phyloP scores from a whole-genome alignment of 2,888 invertebrate species.

The Folsomia manolachei region DNA sequence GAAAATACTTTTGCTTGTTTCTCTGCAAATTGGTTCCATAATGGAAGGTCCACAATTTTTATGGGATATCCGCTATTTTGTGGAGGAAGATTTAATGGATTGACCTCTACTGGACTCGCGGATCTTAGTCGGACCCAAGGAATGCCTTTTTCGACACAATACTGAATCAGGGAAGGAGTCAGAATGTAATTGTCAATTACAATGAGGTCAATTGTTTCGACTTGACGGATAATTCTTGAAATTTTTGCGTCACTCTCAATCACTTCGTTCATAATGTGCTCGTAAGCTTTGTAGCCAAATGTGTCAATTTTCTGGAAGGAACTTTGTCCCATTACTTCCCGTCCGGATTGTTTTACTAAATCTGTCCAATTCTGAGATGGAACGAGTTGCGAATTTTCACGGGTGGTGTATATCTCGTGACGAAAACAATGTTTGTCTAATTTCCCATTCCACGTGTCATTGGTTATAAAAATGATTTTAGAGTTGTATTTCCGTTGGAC shows the following conservation, averaged over 20 bases:
- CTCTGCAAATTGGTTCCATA: conserved; percentile 3
- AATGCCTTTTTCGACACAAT: conserved; percentile 1
- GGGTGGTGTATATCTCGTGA: neutral
- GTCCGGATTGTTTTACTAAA: conserved; percentile 4
- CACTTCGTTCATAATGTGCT: conserved; percentile 1
- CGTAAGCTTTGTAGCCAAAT: conserved; percentile 5
- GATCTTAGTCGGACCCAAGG: conserved; percentile 13
- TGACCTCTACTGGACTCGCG: conserved; percentile 12
- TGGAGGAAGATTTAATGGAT: conserved; percentile 3
- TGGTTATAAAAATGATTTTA: conserved; percentile 4
- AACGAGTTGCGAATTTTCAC: neutral
- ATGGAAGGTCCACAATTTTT: neutral
- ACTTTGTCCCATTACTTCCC: conserved; percentile 4
- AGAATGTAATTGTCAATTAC: conserved; percentile 20
- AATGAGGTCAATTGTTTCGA: conserved; percentile 8
- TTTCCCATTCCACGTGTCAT: neutral
- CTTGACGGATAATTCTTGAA: neutral
- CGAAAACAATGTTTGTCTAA: neutral
- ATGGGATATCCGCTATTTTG: conserved; percentile 14
- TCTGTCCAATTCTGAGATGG: conserved; percentile 11
- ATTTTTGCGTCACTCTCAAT: conserved; percentile 7
- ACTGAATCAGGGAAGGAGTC: neutral
- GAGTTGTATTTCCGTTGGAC: neutral
- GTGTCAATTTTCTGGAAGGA: conserved; percentile 14
- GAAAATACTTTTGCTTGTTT: neutral